Evolutionary conservation across 2,888 invertebrate species (phyloP).

Genomic region (Allacma fusca): DNA sequence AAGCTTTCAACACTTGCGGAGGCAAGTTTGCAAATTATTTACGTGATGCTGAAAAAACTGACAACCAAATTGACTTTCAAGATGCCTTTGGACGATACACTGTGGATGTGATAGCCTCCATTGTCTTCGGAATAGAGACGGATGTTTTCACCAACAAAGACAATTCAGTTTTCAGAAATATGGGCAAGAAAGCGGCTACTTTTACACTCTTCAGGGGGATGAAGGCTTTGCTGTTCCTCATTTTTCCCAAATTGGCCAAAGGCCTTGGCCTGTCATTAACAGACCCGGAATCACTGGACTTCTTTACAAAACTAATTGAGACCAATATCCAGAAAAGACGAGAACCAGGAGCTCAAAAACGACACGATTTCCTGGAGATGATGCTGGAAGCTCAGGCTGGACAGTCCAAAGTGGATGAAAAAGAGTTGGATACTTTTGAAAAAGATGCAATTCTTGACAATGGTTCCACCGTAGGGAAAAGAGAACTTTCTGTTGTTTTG

Average conservation of each 20-base stretch:
- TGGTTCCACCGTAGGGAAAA: not conserved
- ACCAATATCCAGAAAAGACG: slow-evolving; percentile 21
- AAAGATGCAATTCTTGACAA: slow-evolving; percentile 26
- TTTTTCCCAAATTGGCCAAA: slow-evolving; percentile 17
- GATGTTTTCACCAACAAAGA: slow-evolving; percentile 63
- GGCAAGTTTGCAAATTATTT: slow-evolving; percentile 13
- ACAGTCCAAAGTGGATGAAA: slow-evolving; percentile 23
- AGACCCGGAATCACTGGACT: slow-evolving; percentile 7
- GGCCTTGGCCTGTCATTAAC: not conserved
- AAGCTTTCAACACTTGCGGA: slow-evolving; percentile 33
- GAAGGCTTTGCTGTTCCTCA: not conserved
- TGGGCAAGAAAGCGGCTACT: slow-evolving; percentile 54
- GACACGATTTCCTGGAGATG: slow-evolving; percentile 62
- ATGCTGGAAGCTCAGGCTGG: slow-evolving; percentile 38
- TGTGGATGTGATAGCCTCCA: slow-evolving; percentile 62
- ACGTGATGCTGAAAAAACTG: not conserved
- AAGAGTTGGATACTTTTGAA: slow-evolving; percentile 27
- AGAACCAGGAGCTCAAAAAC: not conserved
- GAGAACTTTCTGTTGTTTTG: slow-evolving; percentile 7
- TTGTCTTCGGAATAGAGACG: slow-evolving; percentile 65
- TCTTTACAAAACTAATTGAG: slow-evolving; percentile 6
- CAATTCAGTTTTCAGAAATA: slow-evolving; percentile 63
- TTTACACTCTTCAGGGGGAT: not conserved
- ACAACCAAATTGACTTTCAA: not conserved
- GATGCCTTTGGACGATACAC: slow-evolving; percentile 47